Percentiles rank a stretch among this genome's conserved stretches.
Conservation (phyloP, 2,888 invertebrate genomes). For the Ptychoptera albimana region DNA sequence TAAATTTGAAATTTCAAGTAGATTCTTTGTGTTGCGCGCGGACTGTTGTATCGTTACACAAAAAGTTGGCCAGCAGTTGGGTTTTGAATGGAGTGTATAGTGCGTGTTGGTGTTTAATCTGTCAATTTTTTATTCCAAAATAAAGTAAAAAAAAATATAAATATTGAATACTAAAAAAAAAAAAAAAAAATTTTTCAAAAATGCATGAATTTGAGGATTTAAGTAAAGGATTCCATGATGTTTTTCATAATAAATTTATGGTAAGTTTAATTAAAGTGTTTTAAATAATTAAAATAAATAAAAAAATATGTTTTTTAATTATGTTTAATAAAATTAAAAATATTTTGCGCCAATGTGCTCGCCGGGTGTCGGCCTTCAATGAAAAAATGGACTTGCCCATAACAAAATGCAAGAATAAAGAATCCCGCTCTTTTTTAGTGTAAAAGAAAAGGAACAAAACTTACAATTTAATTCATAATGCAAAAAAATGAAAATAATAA, state of each 20-base stretch:
- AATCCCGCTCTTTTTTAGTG: constrained; percentile 2
- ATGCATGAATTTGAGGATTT: constrained; percentile 58
- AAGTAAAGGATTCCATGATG: constrained; percentile 48
- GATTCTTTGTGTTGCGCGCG: constrained; percentile 5
- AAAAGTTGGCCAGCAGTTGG: constrained; percentile 6
- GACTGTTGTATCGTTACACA: neutral
- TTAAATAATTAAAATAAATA: neutral
- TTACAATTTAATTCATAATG: neutral
- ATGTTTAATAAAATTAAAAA: constrained; percentile 5
- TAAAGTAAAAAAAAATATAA: neutral
- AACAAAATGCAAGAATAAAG: neutral
- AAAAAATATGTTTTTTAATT: neutral
- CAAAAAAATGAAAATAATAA: neutral
- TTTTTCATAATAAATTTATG: constrained; percentile 47
- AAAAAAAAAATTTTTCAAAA: constrained; percentile 16
- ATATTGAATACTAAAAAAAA: neutral
- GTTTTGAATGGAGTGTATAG: constrained; percentile 10
- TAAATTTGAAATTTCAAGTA: constrained; percentile 1
- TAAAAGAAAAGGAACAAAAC: neutral
- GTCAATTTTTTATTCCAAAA: neutral
- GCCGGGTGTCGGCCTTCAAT: constrained; percentile 12
- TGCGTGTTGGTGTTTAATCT: constrained; percentile 8
- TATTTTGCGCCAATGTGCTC: constrained; percentile 8
- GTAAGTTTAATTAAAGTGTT: constrained; percentile 34
- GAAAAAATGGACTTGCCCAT: constrained; percentile 1